Conservation (phyloP, 2,888 invertebrate species). For the Limulus polyphemus region DNA sequence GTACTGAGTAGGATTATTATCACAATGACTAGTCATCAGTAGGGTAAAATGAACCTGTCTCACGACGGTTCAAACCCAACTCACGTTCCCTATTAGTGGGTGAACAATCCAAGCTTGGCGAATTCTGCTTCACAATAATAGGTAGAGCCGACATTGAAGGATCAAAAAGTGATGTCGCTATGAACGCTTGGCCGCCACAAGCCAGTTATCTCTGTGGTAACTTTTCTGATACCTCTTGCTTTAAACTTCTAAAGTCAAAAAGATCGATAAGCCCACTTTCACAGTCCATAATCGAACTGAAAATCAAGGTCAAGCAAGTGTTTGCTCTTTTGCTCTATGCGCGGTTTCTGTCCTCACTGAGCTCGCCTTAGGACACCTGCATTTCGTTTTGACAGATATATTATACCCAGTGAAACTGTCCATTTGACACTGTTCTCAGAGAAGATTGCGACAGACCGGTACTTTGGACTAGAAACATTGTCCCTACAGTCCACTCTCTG, state of each 20-base stretch:
- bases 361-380: constrained; percentile 7
- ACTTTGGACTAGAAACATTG: constrained; percentile 36
- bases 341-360: constrained; percentile 6
- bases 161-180: constrained; percentile 35
- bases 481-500: constrained; percentile 26
- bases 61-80: constrained; percentile 53
- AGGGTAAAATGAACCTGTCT: constrained; percentile 14
- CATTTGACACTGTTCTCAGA: too few relatives aligned
- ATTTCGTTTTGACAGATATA: constrained; percentile 5
- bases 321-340: constrained; percentile 41
- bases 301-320: constrained; percentile 53
- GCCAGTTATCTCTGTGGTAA: constrained; percentile 36
- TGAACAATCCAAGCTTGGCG: constrained; percentile 59
- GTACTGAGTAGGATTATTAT: constrained; percentile 46
- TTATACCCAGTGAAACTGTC: constrained; percentile 3
- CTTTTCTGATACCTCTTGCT: constrained; percentile 36
- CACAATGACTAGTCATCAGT: constrained; percentile 34
- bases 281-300: constrained; percentile 43
- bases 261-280: constrained; percentile 56
- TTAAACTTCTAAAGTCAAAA: constrained; percentile 44
- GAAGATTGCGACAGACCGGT: constrained; percentile 4
- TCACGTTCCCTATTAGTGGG: constrained; percentile 53
- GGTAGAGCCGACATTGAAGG: constrained; percentile 59
- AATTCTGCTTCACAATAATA: constrained; percentile 60
- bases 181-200: constrained; percentile 36